Base-by-base conservation (phyloP, 2,888 invertebrate genomes). In the Hylaea fasciaria region DNA sequence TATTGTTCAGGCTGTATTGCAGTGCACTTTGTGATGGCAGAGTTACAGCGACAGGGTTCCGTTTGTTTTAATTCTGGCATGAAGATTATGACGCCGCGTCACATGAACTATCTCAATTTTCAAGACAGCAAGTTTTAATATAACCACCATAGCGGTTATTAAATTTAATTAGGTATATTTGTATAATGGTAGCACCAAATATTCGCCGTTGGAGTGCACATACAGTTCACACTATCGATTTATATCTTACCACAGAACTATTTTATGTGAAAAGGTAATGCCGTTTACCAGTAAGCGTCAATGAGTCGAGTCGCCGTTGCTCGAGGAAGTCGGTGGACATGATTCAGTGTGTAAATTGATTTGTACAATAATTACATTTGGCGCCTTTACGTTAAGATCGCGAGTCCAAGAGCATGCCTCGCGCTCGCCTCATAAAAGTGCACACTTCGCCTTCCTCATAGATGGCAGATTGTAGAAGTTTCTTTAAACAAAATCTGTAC, bases 121-220 rank as follows among this genome's bases (percentile, higher is more conserved):
- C 32, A 32, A 32, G 32, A 1, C 32, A 32, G 9, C 9, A 32
- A 7, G 32, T 2, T 32, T 7, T n/a, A 37, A 10, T 2, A 37
- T 10, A 37, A n/a, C 37, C 5, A 37, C 12, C 37, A 37, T 37
- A 2, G 12, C 22, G 13, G 32, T 2, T n/a, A 2, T 22, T 16
- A 49, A 49, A 35, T 40, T 22, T 13, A 29, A 0, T 17, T 28
- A 22, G 28, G 8, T 14, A 17, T 14, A 51, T 41, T 66, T 59
- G 73, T 73, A 73, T 71, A 70, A 67, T 51, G 22, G 70, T 79
- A 79, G 78, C 79, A 77, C 78, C 79, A 79, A 68, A 68, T 68
- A 71, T 71, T 71, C 28, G 12, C 12, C 35, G 16, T 11, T 12
- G 10, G 29, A 28, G n/a, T 22, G 11, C 2, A 22, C 11, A 12